Percentiles rank a stretch among this genome's conserved stretches.
Conservation (phyloP, 1,140 invertebrate species). For the Metaphire vulgaris region DNA sequence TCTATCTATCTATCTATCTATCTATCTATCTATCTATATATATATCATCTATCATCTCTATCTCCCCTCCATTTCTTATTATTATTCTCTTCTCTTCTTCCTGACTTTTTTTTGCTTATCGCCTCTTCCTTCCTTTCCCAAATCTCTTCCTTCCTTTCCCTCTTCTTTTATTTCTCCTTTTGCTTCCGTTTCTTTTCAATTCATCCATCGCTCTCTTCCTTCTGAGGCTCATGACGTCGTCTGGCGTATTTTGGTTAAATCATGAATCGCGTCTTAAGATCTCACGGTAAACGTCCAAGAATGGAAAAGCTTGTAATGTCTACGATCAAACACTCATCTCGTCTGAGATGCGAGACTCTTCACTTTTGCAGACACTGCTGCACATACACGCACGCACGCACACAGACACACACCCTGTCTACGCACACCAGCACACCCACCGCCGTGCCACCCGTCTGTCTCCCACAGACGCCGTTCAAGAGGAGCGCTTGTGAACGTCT, state of each 20-base stretch:
- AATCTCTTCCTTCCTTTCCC: neutral
- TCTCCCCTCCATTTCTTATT: neutral
- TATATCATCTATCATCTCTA: neutral
- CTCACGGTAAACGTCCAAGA: neutral
- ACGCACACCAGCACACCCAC: no score
- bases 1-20: neutral
- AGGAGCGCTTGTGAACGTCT: no score
- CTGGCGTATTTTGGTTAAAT: neutral
- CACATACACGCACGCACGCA: no score
- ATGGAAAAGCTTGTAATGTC: neutral
- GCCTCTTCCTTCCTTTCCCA: neutral
- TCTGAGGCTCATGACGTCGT: no score
- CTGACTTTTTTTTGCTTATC: neutral
- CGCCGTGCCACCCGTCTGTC: no score
- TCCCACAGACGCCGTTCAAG: no score
- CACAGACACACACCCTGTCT: no score
- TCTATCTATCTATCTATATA: neutral
- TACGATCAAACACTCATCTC: no score
- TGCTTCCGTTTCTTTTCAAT: neutral
- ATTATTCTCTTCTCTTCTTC: neutral
- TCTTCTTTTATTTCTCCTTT: neutral
- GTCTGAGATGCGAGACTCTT: no score
- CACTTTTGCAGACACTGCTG: no score
- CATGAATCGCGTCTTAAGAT: neutral
- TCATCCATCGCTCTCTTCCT: neutral